Percentiles rank a stretch among this genome's conserved stretches.
Conservation (phyloP, 1,140 invertebrate genomes). For the Diuraphis noxia region DNA sequence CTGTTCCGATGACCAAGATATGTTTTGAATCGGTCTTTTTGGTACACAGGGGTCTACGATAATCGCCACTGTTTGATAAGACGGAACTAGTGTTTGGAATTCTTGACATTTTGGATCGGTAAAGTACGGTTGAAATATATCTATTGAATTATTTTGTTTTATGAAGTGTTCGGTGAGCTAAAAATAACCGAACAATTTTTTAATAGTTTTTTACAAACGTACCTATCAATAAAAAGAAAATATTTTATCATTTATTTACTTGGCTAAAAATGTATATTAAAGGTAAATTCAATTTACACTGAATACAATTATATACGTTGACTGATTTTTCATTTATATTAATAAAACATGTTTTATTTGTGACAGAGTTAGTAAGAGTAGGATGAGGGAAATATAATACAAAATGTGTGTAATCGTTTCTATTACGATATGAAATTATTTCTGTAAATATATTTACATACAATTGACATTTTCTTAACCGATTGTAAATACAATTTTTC, state of each 20-base stretch:
- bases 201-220: not conserved
- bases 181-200: not conserved
- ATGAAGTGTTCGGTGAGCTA: slow-evolving; percentile 68
- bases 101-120: slow-evolving; percentile 54
- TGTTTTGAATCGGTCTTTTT: slow-evolving; percentile 77
- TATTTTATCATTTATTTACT: not conserved
- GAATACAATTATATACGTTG: not conserved
- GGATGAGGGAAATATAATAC: not conserved
- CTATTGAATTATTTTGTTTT: slow-evolving; percentile 69
- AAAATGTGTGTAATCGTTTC: not conserved
- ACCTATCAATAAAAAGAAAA: not conserved
- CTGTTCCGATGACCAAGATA: slow-evolving; percentile 85
- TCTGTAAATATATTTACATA: slow-evolving; percentile 56
- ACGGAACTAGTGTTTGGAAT: slow-evolving; percentile 64
- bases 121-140: slow-evolving; percentile 70
- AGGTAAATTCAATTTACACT: not conserved
- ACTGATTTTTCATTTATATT: not conserved
- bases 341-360: not conserved
- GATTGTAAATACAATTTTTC: slow-evolving; percentile 89
- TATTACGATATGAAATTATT: not conserved
- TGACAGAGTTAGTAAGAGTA: not conserved
- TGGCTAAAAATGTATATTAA: not conserved
- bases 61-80: slow-evolving; percentile 80
- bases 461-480: slow-evolving; percentile 72
- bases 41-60: slow-evolving; percentile 63